These are phyloP conservation scores for Heliconius ismenius DNA, from an alignment of 2,888 invertebrate genomes.

Conservation along the genomic window DNA sequence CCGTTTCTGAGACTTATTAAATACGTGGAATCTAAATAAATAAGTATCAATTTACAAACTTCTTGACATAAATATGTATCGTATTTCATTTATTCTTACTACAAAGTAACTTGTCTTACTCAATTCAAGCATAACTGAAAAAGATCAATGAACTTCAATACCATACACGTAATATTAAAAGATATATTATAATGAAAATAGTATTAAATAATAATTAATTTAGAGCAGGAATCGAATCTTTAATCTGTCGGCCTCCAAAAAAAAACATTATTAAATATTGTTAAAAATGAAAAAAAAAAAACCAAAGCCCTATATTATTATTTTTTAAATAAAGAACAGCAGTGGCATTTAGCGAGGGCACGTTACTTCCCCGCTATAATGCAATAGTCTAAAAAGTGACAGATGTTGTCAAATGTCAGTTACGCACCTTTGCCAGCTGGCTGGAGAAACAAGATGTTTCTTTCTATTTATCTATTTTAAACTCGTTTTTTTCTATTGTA, in stretches of 20 bases:
- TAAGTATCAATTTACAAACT: too few species aligned
- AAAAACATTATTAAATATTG: background rate
- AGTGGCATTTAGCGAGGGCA: slow-evolving; percentile 15
- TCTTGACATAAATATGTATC: too few species aligned
- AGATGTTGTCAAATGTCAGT: slow-evolving; percentile 41
- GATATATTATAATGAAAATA: background rate
- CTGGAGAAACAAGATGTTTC: slow-evolving; percentile 14
- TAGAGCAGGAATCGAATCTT: background rate
- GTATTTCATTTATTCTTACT: too few species aligned
- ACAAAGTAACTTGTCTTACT: too few species aligned
- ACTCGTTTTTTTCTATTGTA: background rate
- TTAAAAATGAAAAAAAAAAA: background rate
- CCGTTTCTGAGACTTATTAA: too few species aligned
- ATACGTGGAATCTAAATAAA: too few species aligned
- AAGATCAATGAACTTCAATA: too few species aligned
- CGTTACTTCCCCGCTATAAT: slow-evolving; percentile 30
- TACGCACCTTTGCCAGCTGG: slow-evolving; percentile 40
- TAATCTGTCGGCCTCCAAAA: background rate
- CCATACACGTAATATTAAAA: too few species aligned
- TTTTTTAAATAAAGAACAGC: background rate
- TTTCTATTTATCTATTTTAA: slow-evolving; percentile 3
- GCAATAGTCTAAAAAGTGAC: slow-evolving; percentile 38
- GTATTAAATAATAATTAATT: background rate
- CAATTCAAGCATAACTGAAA: too few species aligned
- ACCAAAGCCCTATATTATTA: background rate